Evolutionary conservation across 1,140 invertebrate genomes (phyloP), one percentile per base, ranked within the genome.

Genomic region (Zaprionus davidi): DNA sequence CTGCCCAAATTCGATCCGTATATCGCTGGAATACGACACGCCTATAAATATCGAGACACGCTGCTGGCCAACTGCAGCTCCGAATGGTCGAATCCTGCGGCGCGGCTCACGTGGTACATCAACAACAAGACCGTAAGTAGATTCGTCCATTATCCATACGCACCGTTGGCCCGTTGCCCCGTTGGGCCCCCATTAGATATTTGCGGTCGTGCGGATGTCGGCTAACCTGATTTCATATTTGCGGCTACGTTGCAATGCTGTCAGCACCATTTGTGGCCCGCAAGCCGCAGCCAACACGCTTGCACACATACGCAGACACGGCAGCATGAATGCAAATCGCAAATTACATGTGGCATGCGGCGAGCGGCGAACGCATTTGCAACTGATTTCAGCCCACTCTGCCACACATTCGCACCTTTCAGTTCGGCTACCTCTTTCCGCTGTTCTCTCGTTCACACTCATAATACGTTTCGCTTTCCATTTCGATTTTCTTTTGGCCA

Each of bases 51-150:
- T 78, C 93, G 93, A 36, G 93, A 94, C 62, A 87, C 76, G 34
- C 73, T 94, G 17, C 56, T 84, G 66, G 93, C 91, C 41, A 94
- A 94, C 72, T 94, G 94, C 82, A 93, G 93, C 44, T 93, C 93
- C 1, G 91, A 92, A 49, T 90, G 85, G 81, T 93, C 93, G 13
- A 93, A 92, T 92, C 94, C 94, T 5, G 91, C 92, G 22, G 92
- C 94, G 38, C 92, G 92, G 17, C 81, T 94, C 7, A 91, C 92
- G 22, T 94, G 94, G 94, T 93, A 93, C 65, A 94, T 94, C 66
- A 94, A 94, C 85, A 84, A 92, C 64, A 90, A 91, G 79, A 91
- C 88, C 70, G 91, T 92, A 82, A 80, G 88, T 85, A 57, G 11
- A 65, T 60, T 67, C 36, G 34, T 36, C 34, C 31, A 71, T 57